Evolutionary conservation across 2,888 invertebrate genomes (phyloP), one percentile per base, ranked within the genome.

Genomic region (Pandemis heparana): DNA sequence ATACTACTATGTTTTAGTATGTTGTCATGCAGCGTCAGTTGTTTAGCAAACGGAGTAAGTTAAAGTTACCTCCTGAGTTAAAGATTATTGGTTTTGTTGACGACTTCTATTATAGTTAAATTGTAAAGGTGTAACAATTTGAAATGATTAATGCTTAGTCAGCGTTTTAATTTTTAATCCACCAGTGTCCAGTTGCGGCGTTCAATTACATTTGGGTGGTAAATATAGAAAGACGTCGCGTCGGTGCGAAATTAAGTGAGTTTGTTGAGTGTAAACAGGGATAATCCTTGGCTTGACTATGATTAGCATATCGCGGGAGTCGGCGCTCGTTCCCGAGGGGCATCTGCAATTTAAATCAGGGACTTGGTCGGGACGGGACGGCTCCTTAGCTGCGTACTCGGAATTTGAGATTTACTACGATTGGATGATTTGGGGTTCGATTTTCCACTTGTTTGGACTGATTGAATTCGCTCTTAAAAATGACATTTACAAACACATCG

Each of bases 181-280:
- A 69, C 56, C 63, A 64, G 68, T 77, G 77, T 72, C 68, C 64
- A 69, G 61, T 39, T 23, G 64, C 62, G 67, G 65, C 56, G 46
- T 69, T 43, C 63, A 71, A 71, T 76, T 71, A 61, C 43, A 69
- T 75, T 56, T 75, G 70, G 80, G 81, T 80, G 83, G 84, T 86
- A 86, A 89, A 89, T 88, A 88, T 87, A 85, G 83, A 86, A 87
- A 89, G 92, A 89, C 89, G 90, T 88, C 90, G 90, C 72, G 90
- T 91, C 89, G 88, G 89, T 85, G 86, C 86, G 86, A 94, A 94
- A 93, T 94, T 93, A 94, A 94, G 93, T 92, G 91, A 93, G 92
- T 94, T 94, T 93, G 94, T 93, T 92, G 92, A 92, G 93, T 93
- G 94, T 94, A 94, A 94, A 94, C 93, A 93, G 92, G 93, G 92